These are phyloP conservation scores for Dicrostonyx torquatus DNA, from an alignment of 2,797 vertebrate genomes.

Conservation along the genomic window DNA sequence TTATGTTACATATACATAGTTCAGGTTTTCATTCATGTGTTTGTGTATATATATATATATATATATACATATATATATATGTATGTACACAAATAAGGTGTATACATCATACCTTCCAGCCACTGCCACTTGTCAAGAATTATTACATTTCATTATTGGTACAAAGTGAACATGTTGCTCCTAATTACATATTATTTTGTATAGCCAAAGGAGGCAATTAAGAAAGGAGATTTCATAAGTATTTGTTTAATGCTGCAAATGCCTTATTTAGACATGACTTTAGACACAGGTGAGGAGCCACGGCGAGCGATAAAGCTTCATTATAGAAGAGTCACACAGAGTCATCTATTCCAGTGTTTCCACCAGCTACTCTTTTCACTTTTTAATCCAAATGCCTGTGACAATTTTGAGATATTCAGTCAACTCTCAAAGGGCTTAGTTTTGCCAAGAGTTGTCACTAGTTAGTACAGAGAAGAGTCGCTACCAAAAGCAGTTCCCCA, in stretches of 20 bases:
- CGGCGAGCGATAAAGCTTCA: neutral
- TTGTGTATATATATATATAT: too few species aligned
- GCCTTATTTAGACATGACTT: neutral
- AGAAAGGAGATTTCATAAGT: neutral
- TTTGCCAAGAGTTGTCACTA: slow-evolving; percentile 52
- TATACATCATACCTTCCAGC: neutral
- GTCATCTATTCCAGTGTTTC: neutral
- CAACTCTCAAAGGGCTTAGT: neutral
- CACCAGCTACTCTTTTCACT: neutral
- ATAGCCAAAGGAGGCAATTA: neutral
- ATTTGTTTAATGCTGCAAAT: neutral
- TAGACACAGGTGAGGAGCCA: neutral
- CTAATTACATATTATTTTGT: neutral
- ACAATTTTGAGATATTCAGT: slow-evolving; percentile 11
- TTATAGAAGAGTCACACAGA: neutral
- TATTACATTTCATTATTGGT: neutral
- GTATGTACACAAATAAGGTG: neutral
- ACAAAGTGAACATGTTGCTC: neutral
- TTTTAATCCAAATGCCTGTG: slow-evolving; percentile 10
- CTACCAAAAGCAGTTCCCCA: neutral
- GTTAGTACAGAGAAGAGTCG: neutral
- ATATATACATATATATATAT: too few species aligned
- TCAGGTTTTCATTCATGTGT: neutral
- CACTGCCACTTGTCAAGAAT: neutral
- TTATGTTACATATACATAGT: too few species aligned